Evolutionary conservation across 1,140 invertebrate genomes (phyloP).

Genomic region (Sesamia nonagrioides): DNA sequence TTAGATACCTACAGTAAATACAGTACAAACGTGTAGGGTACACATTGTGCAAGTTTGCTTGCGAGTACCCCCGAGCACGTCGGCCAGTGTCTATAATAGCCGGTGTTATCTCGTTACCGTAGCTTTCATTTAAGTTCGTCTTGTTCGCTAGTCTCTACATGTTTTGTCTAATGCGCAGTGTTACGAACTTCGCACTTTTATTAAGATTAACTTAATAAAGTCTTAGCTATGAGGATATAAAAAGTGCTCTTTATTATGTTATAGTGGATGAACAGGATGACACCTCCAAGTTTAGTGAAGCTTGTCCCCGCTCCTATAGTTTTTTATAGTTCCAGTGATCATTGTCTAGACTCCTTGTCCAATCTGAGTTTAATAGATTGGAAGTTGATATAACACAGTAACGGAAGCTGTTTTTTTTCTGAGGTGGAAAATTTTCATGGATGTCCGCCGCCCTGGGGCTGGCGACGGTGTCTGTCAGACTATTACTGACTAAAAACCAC

Average conservation of each 20-base stretch:
- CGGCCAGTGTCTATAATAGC: constrained; percentile 31
- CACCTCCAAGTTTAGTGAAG: too few relatives aligned
- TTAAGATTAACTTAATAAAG: constrained; percentile 1
- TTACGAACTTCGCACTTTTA: neutral
- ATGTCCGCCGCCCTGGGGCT: too few relatives aligned
- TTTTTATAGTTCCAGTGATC: too few relatives aligned
- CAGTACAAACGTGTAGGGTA: neutral
- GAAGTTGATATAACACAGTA: too few relatives aligned
- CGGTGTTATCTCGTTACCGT: constrained; percentile 28
- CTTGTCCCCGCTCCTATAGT: too few relatives aligned
- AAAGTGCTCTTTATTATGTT: neutral
- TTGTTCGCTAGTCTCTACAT: neutral
- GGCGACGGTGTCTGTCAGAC: too few relatives aligned
- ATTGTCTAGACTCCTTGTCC: too few relatives aligned
- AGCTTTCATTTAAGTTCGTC: constrained; percentile 49
- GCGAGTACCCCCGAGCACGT: constrained; percentile 4
- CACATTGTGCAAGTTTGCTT: neutral
- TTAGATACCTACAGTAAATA: constrained; percentile 22
- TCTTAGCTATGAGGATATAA: neutral
- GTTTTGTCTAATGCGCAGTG: constrained; percentile 25
- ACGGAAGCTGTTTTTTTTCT: too few relatives aligned
- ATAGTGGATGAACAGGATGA: too few relatives aligned
- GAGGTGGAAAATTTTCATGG: too few relatives aligned
- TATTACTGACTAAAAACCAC: too few relatives aligned
- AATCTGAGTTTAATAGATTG: too few relatives aligned